phyloP scores from a whole-genome alignment of 1,140 invertebrate genomes.

The Adelges cooleyi region DNA sequence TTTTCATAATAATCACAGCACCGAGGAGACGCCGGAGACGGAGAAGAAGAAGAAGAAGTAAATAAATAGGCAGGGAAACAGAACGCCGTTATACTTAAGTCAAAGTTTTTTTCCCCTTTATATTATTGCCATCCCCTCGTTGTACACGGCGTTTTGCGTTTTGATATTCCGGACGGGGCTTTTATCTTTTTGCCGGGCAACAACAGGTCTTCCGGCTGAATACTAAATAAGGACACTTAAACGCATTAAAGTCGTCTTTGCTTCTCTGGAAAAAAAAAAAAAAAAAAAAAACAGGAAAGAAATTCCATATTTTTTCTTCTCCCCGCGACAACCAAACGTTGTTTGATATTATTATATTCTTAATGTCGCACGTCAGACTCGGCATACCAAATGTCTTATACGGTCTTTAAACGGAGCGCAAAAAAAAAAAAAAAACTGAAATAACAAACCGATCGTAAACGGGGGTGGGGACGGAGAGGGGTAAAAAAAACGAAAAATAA shows the following conservation, averaged over 20 bases:
- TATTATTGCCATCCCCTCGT: slow-evolving; percentile 2
- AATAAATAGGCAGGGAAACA: not conserved
- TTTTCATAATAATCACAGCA: slow-evolving; percentile 11
- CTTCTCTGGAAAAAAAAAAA: too few relatives aligned
- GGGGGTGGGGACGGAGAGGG: not conserved
- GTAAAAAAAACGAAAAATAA: not conserved
- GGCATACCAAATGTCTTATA: slow-evolving; percentile 26
- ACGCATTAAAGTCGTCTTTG: slow-evolving; percentile 29
- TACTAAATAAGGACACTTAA: slow-evolving; percentile 29
- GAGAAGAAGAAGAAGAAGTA: not conserved
- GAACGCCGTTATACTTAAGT: not conserved
- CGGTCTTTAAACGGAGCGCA: not conserved
- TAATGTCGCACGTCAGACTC: slow-evolving; percentile 25
- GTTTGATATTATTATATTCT: slow-evolving; percentile 28
- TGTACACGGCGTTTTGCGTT: not conserved
- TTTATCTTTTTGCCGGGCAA: slow-evolving; percentile 25
- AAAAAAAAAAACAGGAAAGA: too few relatives aligned
- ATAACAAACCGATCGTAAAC: not conserved
- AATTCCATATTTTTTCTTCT: slow-evolving; percentile 26
- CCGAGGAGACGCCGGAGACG: too few relatives aligned
- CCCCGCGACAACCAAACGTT: slow-evolving; percentile 4
- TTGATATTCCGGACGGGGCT: slow-evolving; percentile 25
- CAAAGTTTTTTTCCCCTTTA: not conserved
- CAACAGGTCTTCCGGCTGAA: slow-evolving; percentile 28
- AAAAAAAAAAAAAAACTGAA: not conserved